These are phyloP conservation scores for Mactra quadrangularis DNA, from an alignment of 1,140 invertebrate genomes.

Conservation along the genomic window DNA sequence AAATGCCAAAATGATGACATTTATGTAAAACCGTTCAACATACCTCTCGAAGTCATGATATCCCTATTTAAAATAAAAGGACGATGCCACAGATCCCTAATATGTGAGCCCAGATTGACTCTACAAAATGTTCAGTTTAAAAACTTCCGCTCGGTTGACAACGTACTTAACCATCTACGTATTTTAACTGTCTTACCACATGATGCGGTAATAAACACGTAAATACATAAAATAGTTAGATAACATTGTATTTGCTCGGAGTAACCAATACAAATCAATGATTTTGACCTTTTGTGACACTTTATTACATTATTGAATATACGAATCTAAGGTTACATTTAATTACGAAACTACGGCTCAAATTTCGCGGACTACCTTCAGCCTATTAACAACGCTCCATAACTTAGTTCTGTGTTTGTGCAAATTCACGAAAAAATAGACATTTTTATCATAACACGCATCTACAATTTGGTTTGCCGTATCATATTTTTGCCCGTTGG, in stretches of 20 bases:
- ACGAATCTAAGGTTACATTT: constrained; percentile 21
- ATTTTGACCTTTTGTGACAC: constrained; percentile 36
- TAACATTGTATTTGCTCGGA: constrained; percentile 38
- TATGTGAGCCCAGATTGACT: background rate
- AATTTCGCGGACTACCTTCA: constrained; percentile 38
- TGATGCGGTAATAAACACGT: constrained; percentile 52
- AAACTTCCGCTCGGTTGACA: constrained; percentile 11
- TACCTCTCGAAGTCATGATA: background rate
- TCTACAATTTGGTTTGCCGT: constrained; percentile 10
- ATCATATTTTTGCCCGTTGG: constrained; percentile 46
- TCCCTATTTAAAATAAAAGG: background rate
- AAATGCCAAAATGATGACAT: constrained; percentile 7
- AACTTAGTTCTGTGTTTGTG: constrained; percentile 19
- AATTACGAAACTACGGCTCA: constrained; percentile 34
- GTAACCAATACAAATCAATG: constrained; percentile 12
- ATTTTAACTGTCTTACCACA: constrained; percentile 43
- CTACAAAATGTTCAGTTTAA: background rate
- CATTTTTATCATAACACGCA: constrained; percentile 24
- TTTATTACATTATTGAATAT: constrained; percentile 17
- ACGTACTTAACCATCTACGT: constrained; percentile 4
- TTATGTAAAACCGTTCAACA: background rate
- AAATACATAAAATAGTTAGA: constrained; percentile 29
- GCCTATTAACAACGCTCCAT: background rate
- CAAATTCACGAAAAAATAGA: constrained; percentile 20
- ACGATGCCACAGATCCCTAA: background rate